Conservation (phyloP, 1,140 invertebrate genomes). For the Laodelphax striatellus region DNA sequence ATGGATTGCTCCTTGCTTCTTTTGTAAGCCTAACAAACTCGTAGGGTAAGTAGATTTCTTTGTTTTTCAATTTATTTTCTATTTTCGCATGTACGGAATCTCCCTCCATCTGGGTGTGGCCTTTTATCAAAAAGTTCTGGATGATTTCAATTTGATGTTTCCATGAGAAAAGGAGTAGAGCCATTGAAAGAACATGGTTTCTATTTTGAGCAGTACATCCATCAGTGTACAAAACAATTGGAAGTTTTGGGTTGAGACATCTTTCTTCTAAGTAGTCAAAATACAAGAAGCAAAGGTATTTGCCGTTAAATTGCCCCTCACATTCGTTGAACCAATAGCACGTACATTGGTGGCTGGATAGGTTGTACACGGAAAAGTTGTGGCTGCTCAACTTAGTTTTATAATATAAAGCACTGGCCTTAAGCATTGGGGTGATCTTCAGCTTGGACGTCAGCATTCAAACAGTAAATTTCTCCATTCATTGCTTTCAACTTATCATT, state of each 20-base stretch:
- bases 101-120: conserved; percentile 34
- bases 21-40: conserved; percentile 18
- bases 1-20: conserved; percentile 13
- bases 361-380: conserved; percentile 27
- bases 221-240: conserved; percentile 23
- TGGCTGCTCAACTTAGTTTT: conserved; percentile 26
- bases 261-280: conserved; percentile 25
- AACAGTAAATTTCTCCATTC: conserved; percentile 11
- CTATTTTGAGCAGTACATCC: conserved; percentile 21
- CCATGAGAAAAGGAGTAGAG: conserved; percentile 15
- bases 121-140: conserved; percentile 14
- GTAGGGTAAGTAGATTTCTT: conserved; percentile 1
- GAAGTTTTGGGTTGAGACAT: background rate
- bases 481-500: conserved; percentile 9
- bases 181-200: background rate
- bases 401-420: conserved; percentile 27
- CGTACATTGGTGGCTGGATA: conserved; percentile 1
- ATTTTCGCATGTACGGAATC: conserved; percentile 29
- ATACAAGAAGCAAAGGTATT: conserved; percentile 7
- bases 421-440: conserved; percentile 20
- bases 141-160: conserved; percentile 21
- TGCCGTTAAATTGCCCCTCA: conserved; percentile 6
- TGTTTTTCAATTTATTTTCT: conserved; percentile 21
- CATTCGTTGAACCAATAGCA: conserved; percentile 10
- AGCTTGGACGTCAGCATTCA: conserved; percentile 14